Conservation (phyloP, 2,113 vertebrate genomes). For the Hemichromis elongatus region DNA sequence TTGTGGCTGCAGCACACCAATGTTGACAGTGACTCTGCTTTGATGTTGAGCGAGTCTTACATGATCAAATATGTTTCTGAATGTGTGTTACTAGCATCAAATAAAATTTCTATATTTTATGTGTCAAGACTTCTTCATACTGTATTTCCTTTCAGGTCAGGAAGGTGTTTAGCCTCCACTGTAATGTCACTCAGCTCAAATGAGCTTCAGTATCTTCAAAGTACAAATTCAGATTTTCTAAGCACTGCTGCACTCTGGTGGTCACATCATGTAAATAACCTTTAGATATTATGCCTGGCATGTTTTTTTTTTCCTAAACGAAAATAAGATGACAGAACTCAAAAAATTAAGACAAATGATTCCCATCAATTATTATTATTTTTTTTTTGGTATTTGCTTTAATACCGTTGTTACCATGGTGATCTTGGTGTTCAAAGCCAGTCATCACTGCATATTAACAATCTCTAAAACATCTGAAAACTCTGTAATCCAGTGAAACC, state of each 20-base stretch:
- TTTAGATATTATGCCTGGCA: not conserved
- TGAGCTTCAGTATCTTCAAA: not conserved
- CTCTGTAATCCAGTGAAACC: not conserved
- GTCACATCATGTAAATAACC: not conserved
- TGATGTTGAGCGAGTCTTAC: too few species aligned
- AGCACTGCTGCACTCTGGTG: not conserved
- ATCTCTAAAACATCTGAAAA: not conserved
- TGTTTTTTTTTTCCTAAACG: not conserved
- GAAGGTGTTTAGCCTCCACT: not conserved
- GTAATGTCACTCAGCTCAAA: accelerated
- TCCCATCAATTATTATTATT: too few species aligned
- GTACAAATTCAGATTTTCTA: accelerated
- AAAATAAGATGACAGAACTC: not conserved
- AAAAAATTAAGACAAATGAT: not conserved
- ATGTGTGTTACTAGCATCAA: not conserved
- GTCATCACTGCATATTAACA: not conserved
- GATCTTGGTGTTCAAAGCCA: not conserved
- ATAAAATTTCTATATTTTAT: too few species aligned
- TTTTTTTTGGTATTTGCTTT: not conserved
- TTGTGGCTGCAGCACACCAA: not conserved
- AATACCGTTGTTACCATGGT: not conserved
- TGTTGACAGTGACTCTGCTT: not conserved
- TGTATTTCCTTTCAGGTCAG: accelerated
- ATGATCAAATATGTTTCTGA: not conserved
- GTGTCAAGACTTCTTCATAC: not conserved